Conservation (phyloP, 2,797 vertebrate genomes). For the Alexandromys oeconomus region DNA sequence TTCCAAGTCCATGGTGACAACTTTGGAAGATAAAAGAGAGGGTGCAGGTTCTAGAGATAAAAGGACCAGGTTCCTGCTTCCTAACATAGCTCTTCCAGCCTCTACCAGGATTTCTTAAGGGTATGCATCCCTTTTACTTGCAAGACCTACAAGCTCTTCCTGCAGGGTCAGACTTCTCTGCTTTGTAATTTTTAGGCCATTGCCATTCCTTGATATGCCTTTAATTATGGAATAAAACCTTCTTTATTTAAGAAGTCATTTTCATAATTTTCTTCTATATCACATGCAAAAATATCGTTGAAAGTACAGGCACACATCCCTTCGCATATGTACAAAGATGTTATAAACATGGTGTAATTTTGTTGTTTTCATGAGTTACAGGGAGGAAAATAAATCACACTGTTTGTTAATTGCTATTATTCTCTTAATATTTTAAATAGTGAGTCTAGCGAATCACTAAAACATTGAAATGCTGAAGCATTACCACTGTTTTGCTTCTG, state of each 20-base stretch:
- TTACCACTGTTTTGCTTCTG: conserved; percentile 71
- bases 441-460: neutral
- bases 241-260: conserved; percentile 71
- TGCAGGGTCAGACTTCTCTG: conserved; percentile 70
- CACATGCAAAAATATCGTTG: conserved; percentile 63
- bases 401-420: conserved; percentile 55
- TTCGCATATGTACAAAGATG: neutral
- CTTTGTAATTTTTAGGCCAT: conserved; percentile 75
- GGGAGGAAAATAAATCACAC: neutral
- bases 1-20: conserved; percentile 59
- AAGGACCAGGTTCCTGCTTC: neutral
- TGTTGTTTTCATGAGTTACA: neutral
- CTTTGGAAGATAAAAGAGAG: too few relatives aligned
- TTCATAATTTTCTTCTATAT: conserved; percentile 50
- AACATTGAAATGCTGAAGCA: neutral
- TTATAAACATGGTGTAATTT: neutral
- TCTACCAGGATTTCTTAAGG: neutral
- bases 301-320: neutral
- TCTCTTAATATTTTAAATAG: conserved; percentile 74
- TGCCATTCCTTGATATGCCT: conserved; percentile 51
- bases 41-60: conserved; percentile 58
- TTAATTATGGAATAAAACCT: conserved; percentile 41
- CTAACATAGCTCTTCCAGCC: neutral
- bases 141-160: conserved; percentile 69
- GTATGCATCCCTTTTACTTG: neutral